Evolutionary conservation across 2,797 vertebrate species (phyloP).

Genomic region (Lutjanus campechanus): DNA sequence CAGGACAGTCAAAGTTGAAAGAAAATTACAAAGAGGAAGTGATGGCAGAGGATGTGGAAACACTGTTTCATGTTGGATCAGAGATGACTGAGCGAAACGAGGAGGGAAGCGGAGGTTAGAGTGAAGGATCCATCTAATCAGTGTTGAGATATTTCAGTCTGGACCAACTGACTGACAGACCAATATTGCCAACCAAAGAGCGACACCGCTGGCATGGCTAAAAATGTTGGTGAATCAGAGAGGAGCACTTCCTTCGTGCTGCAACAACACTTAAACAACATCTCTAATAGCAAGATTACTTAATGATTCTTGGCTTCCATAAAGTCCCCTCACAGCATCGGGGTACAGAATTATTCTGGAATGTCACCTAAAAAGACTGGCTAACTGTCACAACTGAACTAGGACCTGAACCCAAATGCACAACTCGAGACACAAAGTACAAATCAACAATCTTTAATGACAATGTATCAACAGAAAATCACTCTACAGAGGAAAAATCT

Average conservation of each 20-base stretch:
- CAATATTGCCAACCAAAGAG: background rate
- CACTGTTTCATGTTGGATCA: slow-evolving; percentile 60
- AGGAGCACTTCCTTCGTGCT: no score
- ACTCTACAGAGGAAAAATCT: no score
- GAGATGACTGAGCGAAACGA: slow-evolving; percentile 47
- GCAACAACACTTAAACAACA: background rate
- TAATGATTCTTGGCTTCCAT: background rate
- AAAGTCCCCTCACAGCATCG: background rate
- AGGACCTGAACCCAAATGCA: no score
- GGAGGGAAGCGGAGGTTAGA: slow-evolving; percentile 56
- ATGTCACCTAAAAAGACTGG: background rate
- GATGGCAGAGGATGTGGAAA: slow-evolving; percentile 41
- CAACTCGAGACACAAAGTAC: no score
- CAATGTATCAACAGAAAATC: no score
- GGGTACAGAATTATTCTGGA: background rate
- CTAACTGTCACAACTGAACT: no score
- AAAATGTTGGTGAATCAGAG: background rate
- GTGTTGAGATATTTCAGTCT: background rate
- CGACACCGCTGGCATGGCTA: no score
- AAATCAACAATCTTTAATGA: no score
- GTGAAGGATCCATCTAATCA: slow-evolving; percentile 33
- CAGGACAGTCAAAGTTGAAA: slow-evolving; percentile 40
- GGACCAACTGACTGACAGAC: background rate
- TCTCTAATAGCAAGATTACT: background rate
- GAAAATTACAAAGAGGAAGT: slow-evolving; percentile 55